Percentiles rank a stretch among this genome's conserved stretches.
Conservation (phyloP, 2,888 invertebrate species). For the Netelia fuscicornis region DNA sequence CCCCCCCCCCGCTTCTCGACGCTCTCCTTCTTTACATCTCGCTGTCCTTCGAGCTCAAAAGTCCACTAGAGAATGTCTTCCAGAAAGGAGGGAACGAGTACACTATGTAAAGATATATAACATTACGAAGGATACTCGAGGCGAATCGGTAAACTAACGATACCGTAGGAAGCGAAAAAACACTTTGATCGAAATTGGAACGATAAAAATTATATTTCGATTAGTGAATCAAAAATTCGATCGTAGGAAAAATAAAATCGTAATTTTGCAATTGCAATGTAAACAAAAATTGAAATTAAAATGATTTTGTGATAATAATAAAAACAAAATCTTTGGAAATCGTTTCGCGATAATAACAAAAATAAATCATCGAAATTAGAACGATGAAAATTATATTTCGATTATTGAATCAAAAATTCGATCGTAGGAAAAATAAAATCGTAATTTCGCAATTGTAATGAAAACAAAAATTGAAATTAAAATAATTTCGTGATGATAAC, state of each 20-base stretch:
- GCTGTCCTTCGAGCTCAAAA: neutral
- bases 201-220: neutral
- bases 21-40: neutral
- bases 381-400: neutral
- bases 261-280: neutral
- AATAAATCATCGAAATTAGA: neutral
- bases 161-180: neutral
- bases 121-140: no score
- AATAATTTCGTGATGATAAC: neutral
- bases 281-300: neutral
- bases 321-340: no score
- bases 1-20: neutral
- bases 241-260: no score
- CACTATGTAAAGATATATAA: neutral
- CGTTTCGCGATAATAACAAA: no score
- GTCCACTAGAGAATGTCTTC: slow-evolving; percentile 19
- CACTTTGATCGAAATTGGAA: neutral
- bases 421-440: no score
- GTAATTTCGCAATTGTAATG: neutral
- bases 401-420: neutral
- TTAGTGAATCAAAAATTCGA: no score
- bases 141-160: no score
- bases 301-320: neutral
- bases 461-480: neutral
- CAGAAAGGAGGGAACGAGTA: slow-evolving; percentile 2